phyloP scores from a whole-genome alignment of 2,113 vertebrate species.

The Protomyctophum bolini region DNA sequence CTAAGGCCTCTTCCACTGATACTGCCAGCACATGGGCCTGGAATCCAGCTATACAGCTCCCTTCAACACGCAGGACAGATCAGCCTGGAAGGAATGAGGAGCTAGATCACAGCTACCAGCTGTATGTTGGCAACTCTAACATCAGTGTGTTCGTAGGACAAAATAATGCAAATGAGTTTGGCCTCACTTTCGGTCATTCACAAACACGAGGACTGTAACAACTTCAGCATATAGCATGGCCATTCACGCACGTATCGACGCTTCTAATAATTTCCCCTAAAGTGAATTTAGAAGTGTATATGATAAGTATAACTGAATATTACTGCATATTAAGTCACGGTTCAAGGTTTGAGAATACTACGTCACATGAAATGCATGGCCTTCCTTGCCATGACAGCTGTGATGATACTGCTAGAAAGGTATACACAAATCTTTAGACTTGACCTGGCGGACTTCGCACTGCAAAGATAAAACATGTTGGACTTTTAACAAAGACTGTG shows the following conservation, averaged over 20 bases:
- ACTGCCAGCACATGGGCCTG: conserved; percentile 62
- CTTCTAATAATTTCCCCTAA: conserved; percentile 17
- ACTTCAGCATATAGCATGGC: conserved; percentile 41
- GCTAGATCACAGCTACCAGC: conserved; percentile 64
- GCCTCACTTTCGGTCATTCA: background rate
- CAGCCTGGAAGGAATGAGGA: conserved; percentile 61
- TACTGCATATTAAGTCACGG: conserved; percentile 15
- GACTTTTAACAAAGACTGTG: background rate
- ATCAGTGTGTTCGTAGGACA: conserved; percentile 3
- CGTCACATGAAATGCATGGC: background rate
- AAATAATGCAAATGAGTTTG: no score
- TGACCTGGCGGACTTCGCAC: background rate
- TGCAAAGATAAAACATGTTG: background rate
- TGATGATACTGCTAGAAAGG: background rate
- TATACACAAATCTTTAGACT: background rate
- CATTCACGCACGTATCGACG: background rate
- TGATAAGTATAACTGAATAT: conserved; percentile 10
- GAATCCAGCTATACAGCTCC: conserved; percentile 68
- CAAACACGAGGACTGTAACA: conserved; percentile 39
- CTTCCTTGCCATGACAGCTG: no score
- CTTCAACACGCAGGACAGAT: conserved; percentile 54
- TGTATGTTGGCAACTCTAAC: conserved; percentile 54
- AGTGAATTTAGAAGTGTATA: no score
- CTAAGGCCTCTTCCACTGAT: conserved; percentile 72
- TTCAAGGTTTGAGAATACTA: background rate